Evolutionary conservation across 37 sponge, comb jelly and placozoan genomes (phyloP).

Genomic region (Tethya wilhelma): DNA sequence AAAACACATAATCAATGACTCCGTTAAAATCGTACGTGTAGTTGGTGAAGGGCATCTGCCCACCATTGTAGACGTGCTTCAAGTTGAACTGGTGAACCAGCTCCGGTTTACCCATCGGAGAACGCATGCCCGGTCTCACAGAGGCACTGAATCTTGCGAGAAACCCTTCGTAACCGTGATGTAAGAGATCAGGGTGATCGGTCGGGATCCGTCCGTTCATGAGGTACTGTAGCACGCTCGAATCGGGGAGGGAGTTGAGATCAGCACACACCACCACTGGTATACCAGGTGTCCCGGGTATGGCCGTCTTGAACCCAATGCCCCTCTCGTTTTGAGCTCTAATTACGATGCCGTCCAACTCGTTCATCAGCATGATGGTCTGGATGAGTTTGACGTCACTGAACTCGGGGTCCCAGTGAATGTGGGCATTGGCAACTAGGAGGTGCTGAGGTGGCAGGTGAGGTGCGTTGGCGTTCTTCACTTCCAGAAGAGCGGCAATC

Average conservation of each 20-base stretch:
- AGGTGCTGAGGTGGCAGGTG: slow-evolving; percentile 56
- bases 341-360: slow-evolving; percentile 60
- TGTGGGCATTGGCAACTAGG: slow-evolving; percentile 94
- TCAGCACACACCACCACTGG: slow-evolving; percentile 92
- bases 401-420: slow-evolving; percentile 99
- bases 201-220: slow-evolving; percentile 68
- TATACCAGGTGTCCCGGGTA: slow-evolving; percentile 66
- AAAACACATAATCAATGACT: slow-evolving; percentile 93
- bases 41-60: slow-evolving; percentile 83
- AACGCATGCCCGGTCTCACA: slow-evolving; percentile 38
- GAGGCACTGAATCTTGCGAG: slow-evolving; percentile 57
- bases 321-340: slow-evolving; percentile 68
- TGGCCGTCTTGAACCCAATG: slow-evolving; percentile 51
- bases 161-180: slow-evolving; percentile 84
- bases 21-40: slow-evolving; percentile 97
- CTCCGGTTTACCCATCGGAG: slow-evolving; percentile 62
- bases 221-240: slow-evolving; percentile 92
- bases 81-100: slow-evolving; percentile 86
- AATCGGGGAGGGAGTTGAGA: slow-evolving; percentile 97
- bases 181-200: slow-evolving; percentile 82
- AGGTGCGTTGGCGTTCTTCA: slow-evolving; percentile 33
- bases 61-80: slow-evolving; percentile 66
- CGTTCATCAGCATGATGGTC: slow-evolving; percentile 80
- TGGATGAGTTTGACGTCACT: slow-evolving; percentile 96
- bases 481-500: slow-evolving; percentile 76